phyloP scores from a whole-genome alignment of 2,113 vertebrate species.

The Pedionomus torquatus region DNA sequence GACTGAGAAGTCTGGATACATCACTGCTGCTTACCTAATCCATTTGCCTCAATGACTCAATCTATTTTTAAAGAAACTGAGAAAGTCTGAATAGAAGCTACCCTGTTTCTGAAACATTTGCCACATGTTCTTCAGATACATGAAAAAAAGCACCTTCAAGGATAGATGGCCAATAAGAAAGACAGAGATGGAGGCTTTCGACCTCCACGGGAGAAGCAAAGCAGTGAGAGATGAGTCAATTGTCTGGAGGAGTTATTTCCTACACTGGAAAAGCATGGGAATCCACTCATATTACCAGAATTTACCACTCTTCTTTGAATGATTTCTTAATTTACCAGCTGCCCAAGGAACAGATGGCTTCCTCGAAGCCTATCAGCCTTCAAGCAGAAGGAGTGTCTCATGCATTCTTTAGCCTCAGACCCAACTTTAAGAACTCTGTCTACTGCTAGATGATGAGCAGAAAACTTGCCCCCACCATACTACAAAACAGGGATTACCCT shows the following conservation, averaged over 20 bases:
- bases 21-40: neutral
- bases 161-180: neutral
- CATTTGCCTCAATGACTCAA: neutral
- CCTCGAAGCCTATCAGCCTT: neutral
- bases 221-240: neutral
- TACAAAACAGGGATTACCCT: neutral
- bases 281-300: neutral
- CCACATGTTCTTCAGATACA: neutral
- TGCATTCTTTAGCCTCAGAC: neutral
- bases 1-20: neutral
- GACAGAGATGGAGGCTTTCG: neutral
- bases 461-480: fast-evolving
- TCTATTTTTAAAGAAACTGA: neutral
- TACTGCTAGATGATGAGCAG: neutral
- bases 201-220: neutral
- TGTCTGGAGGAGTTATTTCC: neutral
- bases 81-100: neutral
- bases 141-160: neutral
- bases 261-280: neutral
- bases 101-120: neutral
- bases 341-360: neutral
- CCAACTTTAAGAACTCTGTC: neutral
- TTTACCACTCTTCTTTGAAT: neutral
- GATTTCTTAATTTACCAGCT: neutral
- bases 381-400: neutral